These are phyloP conservation scores for Sapayoa aenigma DNA, from an alignment of 2,113 vertebrate genomes.

Conservation along the genomic window DNA sequence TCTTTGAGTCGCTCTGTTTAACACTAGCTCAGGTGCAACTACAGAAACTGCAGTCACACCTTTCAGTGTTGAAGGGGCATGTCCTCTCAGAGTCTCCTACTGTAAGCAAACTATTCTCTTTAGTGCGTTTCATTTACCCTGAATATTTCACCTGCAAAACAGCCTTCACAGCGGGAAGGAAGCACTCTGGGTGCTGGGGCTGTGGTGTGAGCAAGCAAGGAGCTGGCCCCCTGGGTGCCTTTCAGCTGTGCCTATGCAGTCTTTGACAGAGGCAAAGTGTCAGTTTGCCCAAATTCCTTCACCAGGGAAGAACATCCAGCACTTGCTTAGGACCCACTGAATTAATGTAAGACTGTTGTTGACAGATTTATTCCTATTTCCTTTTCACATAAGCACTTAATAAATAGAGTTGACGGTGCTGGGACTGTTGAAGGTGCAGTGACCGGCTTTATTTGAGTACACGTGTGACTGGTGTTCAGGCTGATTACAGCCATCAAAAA, in stretches of 20 bases:
- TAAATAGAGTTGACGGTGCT: not conserved
- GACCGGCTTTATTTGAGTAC: not conserved
- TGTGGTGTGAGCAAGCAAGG: not conserved
- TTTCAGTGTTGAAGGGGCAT: not conserved
- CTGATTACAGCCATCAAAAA: not conserved
- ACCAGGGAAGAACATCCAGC: not conserved
- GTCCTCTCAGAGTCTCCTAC: not conserved
- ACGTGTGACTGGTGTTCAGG: not conserved
- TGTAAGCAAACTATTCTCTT: not conserved
- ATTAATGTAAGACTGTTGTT: not conserved
- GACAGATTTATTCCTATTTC: not conserved
- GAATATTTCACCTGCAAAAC: not conserved
- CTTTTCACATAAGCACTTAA: not conserved
- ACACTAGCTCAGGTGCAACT: not conserved
- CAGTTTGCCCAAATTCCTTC: not conserved
- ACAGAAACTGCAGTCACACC: not conserved
- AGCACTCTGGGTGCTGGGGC: not conserved
- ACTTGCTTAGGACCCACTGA: not conserved
- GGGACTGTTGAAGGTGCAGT: not conserved
- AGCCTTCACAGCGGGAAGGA: not conserved
- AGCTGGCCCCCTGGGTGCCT: not conserved
- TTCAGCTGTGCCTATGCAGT: not conserved
- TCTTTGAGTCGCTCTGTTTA: not conserved
- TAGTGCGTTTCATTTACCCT: not conserved
- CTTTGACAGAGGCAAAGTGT: not conserved